These are phyloP conservation scores for Numenius arquata DNA, from an alignment of 2,113 vertebrate genomes.

Conservation along the genomic window DNA sequence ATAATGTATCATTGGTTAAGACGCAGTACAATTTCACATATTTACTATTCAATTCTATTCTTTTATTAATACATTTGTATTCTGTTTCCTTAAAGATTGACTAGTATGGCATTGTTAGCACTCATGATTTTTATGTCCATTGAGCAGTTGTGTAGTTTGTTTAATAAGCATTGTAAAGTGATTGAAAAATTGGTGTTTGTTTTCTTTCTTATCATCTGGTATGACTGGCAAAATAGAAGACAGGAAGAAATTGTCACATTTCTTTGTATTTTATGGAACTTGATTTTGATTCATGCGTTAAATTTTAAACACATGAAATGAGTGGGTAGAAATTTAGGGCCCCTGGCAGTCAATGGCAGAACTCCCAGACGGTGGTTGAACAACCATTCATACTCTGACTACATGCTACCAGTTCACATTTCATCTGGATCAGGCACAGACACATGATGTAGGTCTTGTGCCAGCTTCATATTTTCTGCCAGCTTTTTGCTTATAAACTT, in stretches of 20 bases:
- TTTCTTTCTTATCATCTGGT: not conserved
- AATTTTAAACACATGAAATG: not conserved
- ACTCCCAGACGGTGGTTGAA: not conserved
- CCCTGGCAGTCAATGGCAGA: not conserved
- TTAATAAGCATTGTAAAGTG: not conserved
- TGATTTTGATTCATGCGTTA: not conserved
- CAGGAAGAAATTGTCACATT: not conserved
- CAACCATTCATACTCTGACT: not conserved
- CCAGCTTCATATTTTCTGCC: not conserved
- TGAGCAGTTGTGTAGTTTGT: not conserved
- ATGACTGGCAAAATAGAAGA: not conserved
- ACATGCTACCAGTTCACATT: not conserved
- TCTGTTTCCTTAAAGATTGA: not conserved
- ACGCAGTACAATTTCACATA: not conserved
- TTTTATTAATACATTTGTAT: not conserved
- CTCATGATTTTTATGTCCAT: not conserved
- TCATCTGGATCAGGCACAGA: not conserved
- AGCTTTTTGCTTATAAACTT: not conserved
- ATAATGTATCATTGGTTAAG: not conserved
- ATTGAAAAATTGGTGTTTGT: not conserved
- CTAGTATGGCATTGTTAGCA: not conserved
- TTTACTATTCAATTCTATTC: not conserved
- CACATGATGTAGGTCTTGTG: accelerated
- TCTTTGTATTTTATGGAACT: not conserved
- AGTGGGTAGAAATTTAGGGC: not conserved